Base-by-base conservation (phyloP, 2,888 invertebrate genomes). In the Eupithecia abbreviata region DNA sequence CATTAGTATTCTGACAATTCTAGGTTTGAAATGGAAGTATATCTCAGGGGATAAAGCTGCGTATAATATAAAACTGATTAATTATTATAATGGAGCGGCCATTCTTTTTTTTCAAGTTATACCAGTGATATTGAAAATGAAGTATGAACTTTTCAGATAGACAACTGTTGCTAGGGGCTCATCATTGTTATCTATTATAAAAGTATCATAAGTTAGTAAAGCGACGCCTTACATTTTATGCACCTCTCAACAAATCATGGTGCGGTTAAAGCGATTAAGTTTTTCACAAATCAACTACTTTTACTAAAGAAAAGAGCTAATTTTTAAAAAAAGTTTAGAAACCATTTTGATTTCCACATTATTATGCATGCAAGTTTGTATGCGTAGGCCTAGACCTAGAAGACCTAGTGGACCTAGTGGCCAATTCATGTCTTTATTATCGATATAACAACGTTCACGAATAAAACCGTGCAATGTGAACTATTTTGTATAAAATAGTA, bases 71-170 rank as follows among this genome's bases (percentile, higher is more conserved):
- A 45, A 74, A 74, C 66, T 42, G 15, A 71, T 73, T 69, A 65
- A 42, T 71, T 9, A 66, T 41, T 58, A 15, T 68, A 77, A 77
- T 72, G 74, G 69, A 77, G 68, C 71, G 68, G 58, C 69, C 42
- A 58, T 58, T 72, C 41, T 47, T 10, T 30, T 30, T 62, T 30
- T 4, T 30, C 4, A n/a, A n/a, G 9, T 7, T 55, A 0, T 3
- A 18, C 10, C 9, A 0, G 9, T 9, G 18, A 18, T 58, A 58
- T 58, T 18, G 9, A 58, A 58, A 58, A 18, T 10, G 2, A 3
- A 18, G 2, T 47, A 18, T 58, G 3, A 18, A 18, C 18, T 58
- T 0, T 18, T 18, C 9, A 18, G 9, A 58, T 9, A n/a, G 5
- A n/a, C 18, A 51, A 51, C 15, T 15, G 51, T 55, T n/a, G 51